These are phyloP conservation scores for Arothron firmamentum DNA, from an alignment of 2,113 vertebrate species.

Conservation along the genomic window DNA sequence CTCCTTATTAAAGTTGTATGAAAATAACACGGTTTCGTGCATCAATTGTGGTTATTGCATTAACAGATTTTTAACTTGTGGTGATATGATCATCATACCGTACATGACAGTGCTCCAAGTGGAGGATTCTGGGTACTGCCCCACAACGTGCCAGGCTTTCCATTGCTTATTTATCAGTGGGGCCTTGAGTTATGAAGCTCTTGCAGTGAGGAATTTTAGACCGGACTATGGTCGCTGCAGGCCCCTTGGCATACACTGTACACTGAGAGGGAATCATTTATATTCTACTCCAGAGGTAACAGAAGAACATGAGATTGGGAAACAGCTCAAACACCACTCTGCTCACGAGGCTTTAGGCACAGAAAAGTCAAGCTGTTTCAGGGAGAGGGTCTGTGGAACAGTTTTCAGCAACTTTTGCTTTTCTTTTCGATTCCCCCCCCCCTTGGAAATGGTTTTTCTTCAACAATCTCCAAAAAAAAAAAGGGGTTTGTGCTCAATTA, in stretches of 20 bases:
- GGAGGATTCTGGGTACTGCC: slow-evolving; percentile 52
- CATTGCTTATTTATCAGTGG: slow-evolving; percentile 76
- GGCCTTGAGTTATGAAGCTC: slow-evolving; percentile 68
- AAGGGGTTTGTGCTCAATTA: slow-evolving; percentile 16
- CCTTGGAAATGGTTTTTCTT: slow-evolving; percentile 48
- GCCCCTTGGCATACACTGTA: slow-evolving; percentile 73
- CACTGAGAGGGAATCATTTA: slow-evolving; percentile 75
- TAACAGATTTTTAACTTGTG: background rate
- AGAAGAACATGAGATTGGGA: slow-evolving; percentile 78
- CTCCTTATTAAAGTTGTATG: no score
- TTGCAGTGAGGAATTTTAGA: slow-evolving; percentile 75
- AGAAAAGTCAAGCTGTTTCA: slow-evolving; percentile 60
- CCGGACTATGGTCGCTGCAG: slow-evolving; percentile 70
- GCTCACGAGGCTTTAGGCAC: slow-evolving; percentile 68
- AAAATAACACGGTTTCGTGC: no score
- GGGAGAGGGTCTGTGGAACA: slow-evolving; percentile 39
- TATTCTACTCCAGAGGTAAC: slow-evolving; percentile 80
- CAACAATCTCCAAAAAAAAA: slow-evolving; percentile 17
- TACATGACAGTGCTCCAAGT: slow-evolving; percentile 54
- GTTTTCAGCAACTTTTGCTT: slow-evolving; percentile 64
- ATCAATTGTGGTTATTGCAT: no score
- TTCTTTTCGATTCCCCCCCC: slow-evolving; percentile 39
- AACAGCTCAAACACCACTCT: slow-evolving; percentile 77
- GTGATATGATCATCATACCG: background rate
- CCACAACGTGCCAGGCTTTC: slow-evolving; percentile 47